A percentile compares a stretch with the other conserved stretches of the same genome.
Conservation (phyloP, 2,888 invertebrate species). For the Ochropleura leucogaster region DNA sequence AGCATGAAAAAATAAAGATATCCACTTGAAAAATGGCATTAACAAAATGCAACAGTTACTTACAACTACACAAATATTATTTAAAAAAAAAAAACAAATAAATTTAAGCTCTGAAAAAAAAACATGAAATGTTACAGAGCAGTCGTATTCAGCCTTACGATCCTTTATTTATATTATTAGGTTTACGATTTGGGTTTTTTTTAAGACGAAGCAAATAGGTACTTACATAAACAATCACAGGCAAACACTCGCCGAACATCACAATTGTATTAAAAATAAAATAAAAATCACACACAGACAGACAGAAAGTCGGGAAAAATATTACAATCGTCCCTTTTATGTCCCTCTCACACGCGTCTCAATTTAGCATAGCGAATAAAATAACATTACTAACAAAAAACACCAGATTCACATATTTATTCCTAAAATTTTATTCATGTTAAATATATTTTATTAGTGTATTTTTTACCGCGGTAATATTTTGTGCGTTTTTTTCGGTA, state of each 20-base stretch:
- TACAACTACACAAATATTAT: neutral
- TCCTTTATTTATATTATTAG: neutral
- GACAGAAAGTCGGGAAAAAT: constrained; percentile 40
- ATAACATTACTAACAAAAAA: constrained; percentile 19
- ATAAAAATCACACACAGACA: constrained; percentile 1
- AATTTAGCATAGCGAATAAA: constrained; percentile 32
- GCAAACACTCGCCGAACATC: neutral
- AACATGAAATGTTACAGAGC: neutral
- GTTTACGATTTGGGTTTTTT: neutral
- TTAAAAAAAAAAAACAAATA: constrained; percentile 6
- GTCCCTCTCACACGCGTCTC: constrained; percentile 30
- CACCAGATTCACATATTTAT: constrained; percentile 22
- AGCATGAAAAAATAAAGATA: neutral
- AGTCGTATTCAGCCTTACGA: neutral
- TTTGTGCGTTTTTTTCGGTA: constrained; percentile 48
- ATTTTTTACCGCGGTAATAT: constrained; percentile 60
- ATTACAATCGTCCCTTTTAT: constrained; percentile 31
- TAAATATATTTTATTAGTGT: constrained; percentile 36
- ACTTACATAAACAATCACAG: constrained; percentile 37
- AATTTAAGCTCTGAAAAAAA: neutral
- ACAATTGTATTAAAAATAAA: constrained; percentile 16
- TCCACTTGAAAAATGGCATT: neutral
- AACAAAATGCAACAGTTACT: constrained; percentile 43
- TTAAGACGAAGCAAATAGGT: neutral
- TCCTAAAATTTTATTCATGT: constrained; percentile 66